phyloP scores from a whole-genome alignment of 2,113 vertebrate genomes.

The Salvelinus alpinus region DNA sequence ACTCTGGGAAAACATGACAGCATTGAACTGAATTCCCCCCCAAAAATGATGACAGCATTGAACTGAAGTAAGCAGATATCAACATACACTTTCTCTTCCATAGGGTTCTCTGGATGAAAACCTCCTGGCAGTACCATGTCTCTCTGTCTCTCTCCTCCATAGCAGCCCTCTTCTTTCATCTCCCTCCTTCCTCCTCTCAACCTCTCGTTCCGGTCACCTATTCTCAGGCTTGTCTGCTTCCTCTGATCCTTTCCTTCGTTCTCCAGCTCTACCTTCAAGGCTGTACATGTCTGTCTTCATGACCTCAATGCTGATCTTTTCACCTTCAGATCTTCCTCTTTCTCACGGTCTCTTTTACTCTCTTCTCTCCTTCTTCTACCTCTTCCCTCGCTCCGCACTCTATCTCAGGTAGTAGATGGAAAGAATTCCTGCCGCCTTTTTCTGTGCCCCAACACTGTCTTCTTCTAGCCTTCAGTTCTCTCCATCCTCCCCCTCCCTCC shows the following conservation, averaged over 20 bases:
- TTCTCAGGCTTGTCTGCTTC: background rate
- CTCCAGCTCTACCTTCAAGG: conserved; percentile 15
- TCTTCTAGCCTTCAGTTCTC: background rate
- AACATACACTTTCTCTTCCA: background rate
- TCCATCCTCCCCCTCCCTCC: background rate
- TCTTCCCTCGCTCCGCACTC: conserved; percentile 9
- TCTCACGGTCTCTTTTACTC: conserved; percentile 16
- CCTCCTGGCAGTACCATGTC: background rate
- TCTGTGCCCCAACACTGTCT: conserved; percentile 17
- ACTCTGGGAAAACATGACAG: background rate
- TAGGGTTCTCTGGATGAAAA: background rate
- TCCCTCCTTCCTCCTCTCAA: background rate
- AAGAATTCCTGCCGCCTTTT: background rate
- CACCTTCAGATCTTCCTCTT: conserved; percentile 6
- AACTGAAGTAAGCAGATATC: background rate
- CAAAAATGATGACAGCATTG: background rate
- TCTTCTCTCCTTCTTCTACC: conserved; percentile 2
- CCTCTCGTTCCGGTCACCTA: background rate
- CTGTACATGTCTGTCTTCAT: background rate
- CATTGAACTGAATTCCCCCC: background rate
- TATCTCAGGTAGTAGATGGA: background rate
- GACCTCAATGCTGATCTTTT: conserved; percentile 14
- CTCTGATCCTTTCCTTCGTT: conserved; percentile 6
- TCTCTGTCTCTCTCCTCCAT: background rate
- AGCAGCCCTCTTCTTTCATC: background rate